Base-by-base conservation (phyloP, 2,113 vertebrate species). In the Myodes glareolus region DNA sequence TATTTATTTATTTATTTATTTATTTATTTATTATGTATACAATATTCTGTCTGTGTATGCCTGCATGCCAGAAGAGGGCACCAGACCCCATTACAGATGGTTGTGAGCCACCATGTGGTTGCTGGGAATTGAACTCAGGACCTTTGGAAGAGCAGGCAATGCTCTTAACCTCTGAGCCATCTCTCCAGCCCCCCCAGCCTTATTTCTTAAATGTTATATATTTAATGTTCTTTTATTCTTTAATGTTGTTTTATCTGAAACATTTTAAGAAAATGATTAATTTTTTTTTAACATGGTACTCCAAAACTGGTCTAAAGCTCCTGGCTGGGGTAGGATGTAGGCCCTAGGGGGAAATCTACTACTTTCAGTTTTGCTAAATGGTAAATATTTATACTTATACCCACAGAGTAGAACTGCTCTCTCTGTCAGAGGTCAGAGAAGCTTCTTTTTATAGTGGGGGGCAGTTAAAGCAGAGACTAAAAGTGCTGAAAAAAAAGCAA, bases 131-230 rank as follows among this genome's bases (percentile, higher is more conserved):
- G n/a, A n/a, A n/a, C n/a, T n/a, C n/a, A n/a, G n/a, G n/a, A n/a
- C n/a, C n/a, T n/a, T n/a, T n/a, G n/a, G n/a, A n/a, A n/a, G n/a
- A n/a, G n/a, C n/a, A n/a, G n/a, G n/a, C n/a, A n/a, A n/a, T n/a
- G n/a, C n/a, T n/a, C n/a, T n/a, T n/a, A n/a, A n/a, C n/a, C n/a
- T n/a, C n/a, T n/a, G n/a, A n/a, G n/a, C n/a, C n/a, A n/a, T n/a
- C n/a, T n/a, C n/a, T n/a, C n/a, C n/a, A n/a, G n/a, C n/a, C n/a
- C n/a, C n/a, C n/a, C n/a, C n/a, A n/a, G 47, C 16, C 65, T 93
- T 93, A 67, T 61, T 81, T 87, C 91, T 95, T 91, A 95, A 95
- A 67, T 72, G 16, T 31, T 88, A 84, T 65, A 72, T 12, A 72
- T 12, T 5, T 72, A 72, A 72, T 68, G 50, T 70, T 70, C 65